Evolutionary conservation across 1,140 invertebrate genomes (phyloP), one percentile per base, ranked within the genome.

Genomic region (Lepidurus couesii): DNA sequence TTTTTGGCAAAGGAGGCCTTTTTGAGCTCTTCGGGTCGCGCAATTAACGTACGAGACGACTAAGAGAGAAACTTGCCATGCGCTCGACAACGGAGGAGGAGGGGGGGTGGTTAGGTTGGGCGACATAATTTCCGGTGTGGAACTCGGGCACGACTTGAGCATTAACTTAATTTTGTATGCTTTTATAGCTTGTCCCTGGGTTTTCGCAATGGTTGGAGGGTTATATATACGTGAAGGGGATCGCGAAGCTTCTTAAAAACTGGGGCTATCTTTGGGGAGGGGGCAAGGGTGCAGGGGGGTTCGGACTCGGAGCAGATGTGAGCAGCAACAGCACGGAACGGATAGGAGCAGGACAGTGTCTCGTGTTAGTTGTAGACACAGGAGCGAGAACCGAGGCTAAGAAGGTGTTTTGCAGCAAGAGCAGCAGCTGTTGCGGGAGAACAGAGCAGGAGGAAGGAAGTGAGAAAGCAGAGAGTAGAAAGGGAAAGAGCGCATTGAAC

Each of bases 171-270:
- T 65, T 65, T n/a, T 21, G 53, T 21, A 65, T 21, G 53, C 53
- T 65, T 65, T 65, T 9, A 65, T 65, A 65, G 53, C 53, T 65
- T 65, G 53, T 65, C 53, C 53, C 53, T 65, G 53, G 53, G 53
- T 65, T 13, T 9, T n/a, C 21, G 53, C 6, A 65, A 7, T n/a
- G 53, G 16, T 65, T 65, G 8, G 13, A 65, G 53, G 53, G 53
- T 13, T 5, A 10, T 65, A 1, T 65, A 4, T 13, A 21, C 16
- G 9, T 21, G 7, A 65, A 13, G 6, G 21, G 7, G 13, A 7
- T n/a, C 53, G 16, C 53, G 53, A 16, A 65, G 7, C 53, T 21
- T 65, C 21, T 65, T 65, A 13, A 65, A 16, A 65, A 65, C 21
- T 7, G 53, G 53, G 53, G n/a, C 13, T 13, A 65, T 65, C 53